These are phyloP conservation scores for Poecile atricapillus DNA, from an alignment of 2,113 vertebrate species.

Conservation along the genomic window DNA sequence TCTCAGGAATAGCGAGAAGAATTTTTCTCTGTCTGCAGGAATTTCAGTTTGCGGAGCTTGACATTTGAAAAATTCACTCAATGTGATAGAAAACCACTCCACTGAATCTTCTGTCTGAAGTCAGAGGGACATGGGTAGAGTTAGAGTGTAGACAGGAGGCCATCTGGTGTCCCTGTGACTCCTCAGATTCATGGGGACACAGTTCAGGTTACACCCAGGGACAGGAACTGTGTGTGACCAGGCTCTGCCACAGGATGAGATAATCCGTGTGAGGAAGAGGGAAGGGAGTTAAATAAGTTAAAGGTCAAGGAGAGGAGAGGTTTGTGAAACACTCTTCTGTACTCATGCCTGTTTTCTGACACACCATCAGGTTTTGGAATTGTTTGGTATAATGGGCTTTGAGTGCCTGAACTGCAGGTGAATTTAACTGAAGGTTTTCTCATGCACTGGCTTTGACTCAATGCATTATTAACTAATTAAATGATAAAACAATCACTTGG, in stretches of 20 bases:
- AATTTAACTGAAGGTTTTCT: not conserved
- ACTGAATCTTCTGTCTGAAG: not conserved
- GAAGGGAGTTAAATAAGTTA: not conserved
- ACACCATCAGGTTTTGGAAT: not conserved
- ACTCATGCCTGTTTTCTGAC: not conserved
- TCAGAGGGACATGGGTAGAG: not conserved
- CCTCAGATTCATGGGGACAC: not conserved
- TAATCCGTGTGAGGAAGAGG: not conserved
- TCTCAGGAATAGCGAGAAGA: not conserved
- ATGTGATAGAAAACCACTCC: not conserved
- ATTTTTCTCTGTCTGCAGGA: not conserved
- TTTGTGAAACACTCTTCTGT: not conserved
- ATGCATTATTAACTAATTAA: not conserved
- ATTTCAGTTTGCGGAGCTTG: not conserved
- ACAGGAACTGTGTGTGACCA: not conserved
- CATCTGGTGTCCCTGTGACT: not conserved
- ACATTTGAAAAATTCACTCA: not conserved
- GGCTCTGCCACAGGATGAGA: not conserved
- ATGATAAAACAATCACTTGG: not conserved
- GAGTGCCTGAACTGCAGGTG: not conserved
- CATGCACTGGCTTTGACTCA: not conserved
- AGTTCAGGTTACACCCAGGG: not conserved
- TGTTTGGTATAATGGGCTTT: not conserved
- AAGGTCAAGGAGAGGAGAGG: not conserved
- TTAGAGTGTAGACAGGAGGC: not conserved